Percentiles rank a stretch among this genome's conserved stretches.
phyloP scores from a whole-genome alignment of 2,113 vertebrate genomes.

The Platichthys flesus region DNA sequence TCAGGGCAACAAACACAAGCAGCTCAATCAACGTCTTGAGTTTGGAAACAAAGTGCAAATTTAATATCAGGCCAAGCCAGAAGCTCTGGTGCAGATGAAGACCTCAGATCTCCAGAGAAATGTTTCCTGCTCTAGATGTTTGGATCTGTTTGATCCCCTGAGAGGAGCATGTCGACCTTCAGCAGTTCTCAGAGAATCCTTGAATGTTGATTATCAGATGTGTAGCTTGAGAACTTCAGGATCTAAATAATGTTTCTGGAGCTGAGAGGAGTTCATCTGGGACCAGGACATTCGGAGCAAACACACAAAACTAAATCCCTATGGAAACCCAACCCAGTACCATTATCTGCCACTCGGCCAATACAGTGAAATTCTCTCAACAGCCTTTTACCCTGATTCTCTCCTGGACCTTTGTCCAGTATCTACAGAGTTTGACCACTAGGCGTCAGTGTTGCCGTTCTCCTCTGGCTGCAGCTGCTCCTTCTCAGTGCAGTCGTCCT shows the following conservation, averaged over 20 bases:
- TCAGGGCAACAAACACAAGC: neutral
- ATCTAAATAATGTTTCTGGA: neutral
- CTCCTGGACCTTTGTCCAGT: neutral
- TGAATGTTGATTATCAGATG: too few species aligned
- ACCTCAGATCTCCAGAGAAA: neutral
- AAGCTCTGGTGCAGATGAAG: neutral
- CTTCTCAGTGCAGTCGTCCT: conserved; percentile 91
- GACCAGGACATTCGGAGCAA: conserved; percentile 46
- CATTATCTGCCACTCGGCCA: conserved; percentile 8
- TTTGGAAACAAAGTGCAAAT: conserved; percentile 36
- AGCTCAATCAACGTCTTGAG: neutral
- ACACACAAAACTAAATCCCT: conserved; percentile 7
- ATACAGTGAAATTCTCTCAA: conserved; percentile 46
- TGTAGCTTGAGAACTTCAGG: too few species aligned
- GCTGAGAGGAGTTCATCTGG: neutral
- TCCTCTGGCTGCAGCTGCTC: conserved; percentile 96
- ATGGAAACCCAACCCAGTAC: conserved; percentile 5
- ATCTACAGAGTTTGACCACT: conserved; percentile 19
- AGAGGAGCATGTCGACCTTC: too few species aligned
- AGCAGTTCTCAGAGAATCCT: too few species aligned
- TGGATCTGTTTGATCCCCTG: too few species aligned
- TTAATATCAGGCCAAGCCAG: neutral
- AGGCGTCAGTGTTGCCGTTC: conserved; percentile 94
- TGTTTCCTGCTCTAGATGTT: too few species aligned
- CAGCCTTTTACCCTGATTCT: conserved; percentile 37